A percentile compares a stretch with the other conserved stretches of the same genome.
Evolutionary conservation across 2,888 invertebrate species (phyloP).

Genomic region (Hypselothyrea guttata): DNA sequence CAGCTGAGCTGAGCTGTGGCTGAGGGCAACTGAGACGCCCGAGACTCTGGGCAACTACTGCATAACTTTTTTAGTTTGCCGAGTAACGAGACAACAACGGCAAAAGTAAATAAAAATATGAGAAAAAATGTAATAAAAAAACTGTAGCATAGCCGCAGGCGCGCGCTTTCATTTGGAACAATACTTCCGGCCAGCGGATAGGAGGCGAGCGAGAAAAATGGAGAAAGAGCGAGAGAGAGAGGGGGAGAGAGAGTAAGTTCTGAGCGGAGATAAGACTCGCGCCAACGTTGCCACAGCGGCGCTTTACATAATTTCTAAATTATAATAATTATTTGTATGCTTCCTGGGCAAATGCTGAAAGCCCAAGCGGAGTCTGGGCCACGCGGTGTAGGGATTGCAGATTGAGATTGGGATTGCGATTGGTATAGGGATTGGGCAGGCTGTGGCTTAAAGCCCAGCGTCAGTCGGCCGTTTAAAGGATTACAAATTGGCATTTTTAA

Average conservation of each 20-base stretch:
- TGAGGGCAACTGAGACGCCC: neutral
- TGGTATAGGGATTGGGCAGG: conserved; percentile 6
- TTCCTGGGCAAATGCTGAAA: conserved; percentile 52
- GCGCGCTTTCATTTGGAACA: conserved; percentile 75
- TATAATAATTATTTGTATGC: conserved; percentile 79
- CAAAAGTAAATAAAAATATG: conserved; percentile 45
- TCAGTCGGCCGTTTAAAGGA: conserved; percentile 59
- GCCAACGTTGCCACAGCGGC: conserved; percentile 61
- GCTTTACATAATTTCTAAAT: conserved; percentile 79
- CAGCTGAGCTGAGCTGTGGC: conserved; percentile 22
- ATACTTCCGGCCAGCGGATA: conserved; percentile 69
- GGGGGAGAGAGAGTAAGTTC: neutral
- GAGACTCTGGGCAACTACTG: conserved; percentile 8
- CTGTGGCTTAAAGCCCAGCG: conserved; percentile 31
- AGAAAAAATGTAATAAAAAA: conserved; percentile 37
- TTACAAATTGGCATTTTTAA: conserved; percentile 76
- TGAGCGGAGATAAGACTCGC: conserved; percentile 59
- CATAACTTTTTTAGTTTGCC: conserved; percentile 65
- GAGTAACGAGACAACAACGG: conserved; percentile 28
- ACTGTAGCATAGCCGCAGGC: conserved; percentile 73
- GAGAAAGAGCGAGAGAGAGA: neutral
- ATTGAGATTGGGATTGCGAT: conserved; percentile 11
- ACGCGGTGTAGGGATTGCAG: neutral
- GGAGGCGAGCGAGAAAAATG: conserved; percentile 5
- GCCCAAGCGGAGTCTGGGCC: neutral